A percentile compares a stretch with the other conserved stretches of the same genome.
Evolutionary conservation across 2,797 vertebrate species (phyloP).

Genomic region (Peromyscus nudipes): DNA sequence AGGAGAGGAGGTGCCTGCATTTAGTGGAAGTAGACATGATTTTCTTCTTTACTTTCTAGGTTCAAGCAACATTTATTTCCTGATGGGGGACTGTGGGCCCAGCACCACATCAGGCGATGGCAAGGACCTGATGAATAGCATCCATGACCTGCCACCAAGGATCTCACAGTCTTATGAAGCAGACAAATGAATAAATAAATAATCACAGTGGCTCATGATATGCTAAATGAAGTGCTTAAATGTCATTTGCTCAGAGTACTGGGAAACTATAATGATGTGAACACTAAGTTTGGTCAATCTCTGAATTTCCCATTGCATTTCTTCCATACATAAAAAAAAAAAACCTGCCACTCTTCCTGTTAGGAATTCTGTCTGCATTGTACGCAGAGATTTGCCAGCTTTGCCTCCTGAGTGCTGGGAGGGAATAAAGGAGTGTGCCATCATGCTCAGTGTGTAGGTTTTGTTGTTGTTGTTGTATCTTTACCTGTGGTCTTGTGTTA

Average conservation of each 20-base stretch:
- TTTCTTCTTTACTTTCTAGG: background rate
- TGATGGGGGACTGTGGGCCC: background rate
- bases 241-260: background rate
- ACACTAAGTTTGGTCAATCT: background rate
- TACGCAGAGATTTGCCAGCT: no score
- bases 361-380: no score
- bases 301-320: background rate
- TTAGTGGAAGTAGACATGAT: background rate
- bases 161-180: background rate
- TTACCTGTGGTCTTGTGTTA: background rate
- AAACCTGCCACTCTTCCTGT: background rate
- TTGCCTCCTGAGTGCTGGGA: background rate
- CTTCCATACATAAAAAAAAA: background rate
- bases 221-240: background rate
- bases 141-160: background rate
- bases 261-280: no score
- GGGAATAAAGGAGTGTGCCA: background rate
- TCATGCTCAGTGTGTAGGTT: background rate
- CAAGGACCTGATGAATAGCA: background rate
- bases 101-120: background rate
- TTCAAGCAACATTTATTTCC: background rate
- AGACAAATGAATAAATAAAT: background rate
- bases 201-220: background rate
- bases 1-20: background rate
- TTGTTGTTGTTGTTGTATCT: background rate